phyloP scores from a whole-genome alignment of 2,888 invertebrate species.

The Lottia gigantea region DNA sequence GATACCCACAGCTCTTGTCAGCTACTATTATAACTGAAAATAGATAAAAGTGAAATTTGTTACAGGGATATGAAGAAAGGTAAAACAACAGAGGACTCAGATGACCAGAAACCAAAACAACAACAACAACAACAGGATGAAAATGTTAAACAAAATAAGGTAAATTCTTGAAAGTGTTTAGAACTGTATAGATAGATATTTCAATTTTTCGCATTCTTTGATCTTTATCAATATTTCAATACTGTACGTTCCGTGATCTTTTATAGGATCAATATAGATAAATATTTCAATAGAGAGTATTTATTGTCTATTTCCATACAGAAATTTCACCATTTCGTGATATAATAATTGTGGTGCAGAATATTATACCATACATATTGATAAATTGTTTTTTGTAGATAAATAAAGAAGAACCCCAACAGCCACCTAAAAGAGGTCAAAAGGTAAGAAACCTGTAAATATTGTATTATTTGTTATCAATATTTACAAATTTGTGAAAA shows the following conservation, averaged over 20 bases:
- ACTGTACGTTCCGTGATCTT: no score
- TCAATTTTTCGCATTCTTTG: no score
- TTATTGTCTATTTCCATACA: no score
- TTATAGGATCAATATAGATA: no score
- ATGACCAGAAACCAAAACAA: slow-evolving; percentile 57
- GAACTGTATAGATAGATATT: no score
- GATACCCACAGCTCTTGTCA: no score
- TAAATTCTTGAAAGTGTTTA: no score
- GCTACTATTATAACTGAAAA: no score
- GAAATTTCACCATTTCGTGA: no score
- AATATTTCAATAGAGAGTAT: no score
- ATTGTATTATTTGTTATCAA: neutral
- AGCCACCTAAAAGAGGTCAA: slow-evolving; percentile 52
- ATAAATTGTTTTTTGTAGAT: neutral
- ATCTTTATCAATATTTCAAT: neutral
- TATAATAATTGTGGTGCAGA: no score
- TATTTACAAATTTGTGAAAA: neutral
- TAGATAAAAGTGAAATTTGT: neutral
- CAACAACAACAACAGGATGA: slow-evolving; percentile 13
- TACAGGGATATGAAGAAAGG: slow-evolving; percentile 56
- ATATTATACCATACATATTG: neutral
- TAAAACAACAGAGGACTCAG: slow-evolving; percentile 34
- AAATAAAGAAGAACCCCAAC: slow-evolving; percentile 21
- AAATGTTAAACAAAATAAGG: slow-evolving; percentile 19
- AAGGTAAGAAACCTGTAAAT: slow-evolving; percentile 36